Percentiles rank a stretch among this genome's conserved stretches.
Evolutionary conservation across 1,140 invertebrate genomes (phyloP).

Genomic region (Pentalonia nigronervosa): DNA sequence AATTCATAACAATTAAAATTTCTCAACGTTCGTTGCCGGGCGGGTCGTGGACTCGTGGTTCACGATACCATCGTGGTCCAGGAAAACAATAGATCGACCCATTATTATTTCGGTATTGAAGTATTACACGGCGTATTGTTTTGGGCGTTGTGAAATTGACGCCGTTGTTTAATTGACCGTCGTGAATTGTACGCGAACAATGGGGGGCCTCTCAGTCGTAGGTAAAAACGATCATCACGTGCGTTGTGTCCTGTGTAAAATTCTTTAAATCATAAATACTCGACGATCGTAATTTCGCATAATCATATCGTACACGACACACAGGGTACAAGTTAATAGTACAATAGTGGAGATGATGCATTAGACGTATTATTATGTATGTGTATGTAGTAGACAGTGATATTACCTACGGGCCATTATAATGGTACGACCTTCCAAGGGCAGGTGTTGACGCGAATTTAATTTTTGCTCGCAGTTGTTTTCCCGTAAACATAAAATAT

Average conservation of each 20-base stretch:
- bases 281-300: background rate
- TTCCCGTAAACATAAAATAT: background rate
- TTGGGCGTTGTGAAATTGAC: conserved; percentile 43
- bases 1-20: conserved; percentile 50
- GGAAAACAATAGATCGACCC: conserved; percentile 47
- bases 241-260: background rate
- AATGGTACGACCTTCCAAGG: background rate
- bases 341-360: background rate
- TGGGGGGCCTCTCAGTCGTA: background rate
- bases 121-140: conserved; percentile 41
- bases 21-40: conserved; percentile 36
- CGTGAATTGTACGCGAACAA: conserved; percentile 38
- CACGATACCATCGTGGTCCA: conserved; percentile 38
- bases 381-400: background rate
- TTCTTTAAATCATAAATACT: background rate
- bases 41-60: conserved; percentile 29
- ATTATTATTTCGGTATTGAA: conserved; percentile 46
- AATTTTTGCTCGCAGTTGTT: background rate
- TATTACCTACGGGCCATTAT: background rate
- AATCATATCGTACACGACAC: background rate
- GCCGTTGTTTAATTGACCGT: conserved; percentile 50
- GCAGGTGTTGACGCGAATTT: background rate
- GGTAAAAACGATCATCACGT: background rate
- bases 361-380: background rate
- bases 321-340: background rate